phyloP scores from a whole-genome alignment of 2,113 vertebrate species.

The Nannobrachium achirus region DNA sequence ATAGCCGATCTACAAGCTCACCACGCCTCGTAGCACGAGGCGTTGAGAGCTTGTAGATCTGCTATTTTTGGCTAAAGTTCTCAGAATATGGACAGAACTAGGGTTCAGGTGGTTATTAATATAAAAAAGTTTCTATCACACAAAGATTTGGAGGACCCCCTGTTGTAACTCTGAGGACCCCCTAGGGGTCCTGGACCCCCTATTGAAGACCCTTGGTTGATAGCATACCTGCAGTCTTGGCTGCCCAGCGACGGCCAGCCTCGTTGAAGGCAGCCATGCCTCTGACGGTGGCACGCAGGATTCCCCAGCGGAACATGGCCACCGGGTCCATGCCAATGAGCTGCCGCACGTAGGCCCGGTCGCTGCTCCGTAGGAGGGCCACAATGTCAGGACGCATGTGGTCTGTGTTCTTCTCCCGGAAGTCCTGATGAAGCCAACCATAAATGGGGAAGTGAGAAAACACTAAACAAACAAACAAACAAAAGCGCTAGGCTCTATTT shows the following conservation, averaged over 20 bases:
- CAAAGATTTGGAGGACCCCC: too few relatives aligned
- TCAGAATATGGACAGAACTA: too few relatives aligned
- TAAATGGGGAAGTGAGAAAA: not conserved
- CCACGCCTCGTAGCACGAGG: too few relatives aligned
- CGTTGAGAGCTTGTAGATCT: too few relatives aligned
- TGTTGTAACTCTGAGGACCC: too few relatives aligned
- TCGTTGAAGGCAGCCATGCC: slow-evolving; percentile 91
- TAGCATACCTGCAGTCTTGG: slow-evolving; percentile 83
- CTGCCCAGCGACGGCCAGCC: slow-evolving; percentile 83
- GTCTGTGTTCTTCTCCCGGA: slow-evolving; percentile 98
- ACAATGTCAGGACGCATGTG: slow-evolving; percentile 98
- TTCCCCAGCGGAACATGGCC: slow-evolving; percentile 96
- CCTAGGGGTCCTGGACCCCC: too few relatives aligned
- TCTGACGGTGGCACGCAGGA: slow-evolving; percentile 86
- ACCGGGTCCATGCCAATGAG: slow-evolving; percentile 96
- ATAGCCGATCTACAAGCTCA: too few relatives aligned
- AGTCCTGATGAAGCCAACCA: slow-evolving; percentile 81
- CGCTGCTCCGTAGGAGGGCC: slow-evolving; percentile 92
- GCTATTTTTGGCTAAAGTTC: too few relatives aligned
- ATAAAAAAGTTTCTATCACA: too few relatives aligned
- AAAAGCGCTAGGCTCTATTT: not conserved
- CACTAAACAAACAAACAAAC: not conserved
- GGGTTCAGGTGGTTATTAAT: too few relatives aligned
- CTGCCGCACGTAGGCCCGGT: slow-evolving; percentile 90
- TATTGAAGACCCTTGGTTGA: too few relatives aligned